Evolutionary conservation across 2,797 vertebrate genomes (phyloP), one percentile per base, ranked within the genome.

Genomic region (Melanotaenia boesemani): DNA sequence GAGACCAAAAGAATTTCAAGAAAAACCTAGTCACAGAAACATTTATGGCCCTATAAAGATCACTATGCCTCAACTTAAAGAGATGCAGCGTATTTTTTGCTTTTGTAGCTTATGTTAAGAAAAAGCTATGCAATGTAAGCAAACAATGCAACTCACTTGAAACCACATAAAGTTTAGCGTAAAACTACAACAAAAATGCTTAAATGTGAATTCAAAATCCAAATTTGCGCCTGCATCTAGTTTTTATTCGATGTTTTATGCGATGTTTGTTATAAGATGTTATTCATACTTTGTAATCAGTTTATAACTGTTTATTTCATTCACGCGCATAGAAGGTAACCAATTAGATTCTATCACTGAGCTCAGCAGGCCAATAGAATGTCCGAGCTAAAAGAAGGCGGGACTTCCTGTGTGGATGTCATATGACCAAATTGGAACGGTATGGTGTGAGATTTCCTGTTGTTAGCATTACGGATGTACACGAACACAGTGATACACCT

Each of bases 391-490:
- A 6, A 48, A 36, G 2, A 22, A 48, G 82, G 88, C 80, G 85
- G 72, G 11, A 91, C 82, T 91, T 93, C 89, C 87, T 34, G 70
- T 88, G 70, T 63, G 5, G 1, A 0, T 7, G 24, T 91, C 91
- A 91, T 16, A 30, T 91, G 91, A 92, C 61, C 59, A 80, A 89
- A 92, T 88, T 67, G 46, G 76, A 89, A 77, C 85, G 86, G 69
- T 22, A 1, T 91, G 92, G 86, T 55, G 5, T 44, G 52, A 24
- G 4, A 70, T 20, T 73, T 63, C 18, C 39, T 72, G 60, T 39
- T 41, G 37, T 8, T 50, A 20, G 28, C 15, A 3, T 15, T 55
- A 26, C 22, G 13, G 1, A 7, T 7, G 2, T 6, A 46, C 4
- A 44, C 16, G 44, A 20, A 46, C 44, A 46, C 44, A 1, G 6